Conservation (phyloP, 2,113 vertebrate species). For the Gasterosteus aculeatus region DNA sequence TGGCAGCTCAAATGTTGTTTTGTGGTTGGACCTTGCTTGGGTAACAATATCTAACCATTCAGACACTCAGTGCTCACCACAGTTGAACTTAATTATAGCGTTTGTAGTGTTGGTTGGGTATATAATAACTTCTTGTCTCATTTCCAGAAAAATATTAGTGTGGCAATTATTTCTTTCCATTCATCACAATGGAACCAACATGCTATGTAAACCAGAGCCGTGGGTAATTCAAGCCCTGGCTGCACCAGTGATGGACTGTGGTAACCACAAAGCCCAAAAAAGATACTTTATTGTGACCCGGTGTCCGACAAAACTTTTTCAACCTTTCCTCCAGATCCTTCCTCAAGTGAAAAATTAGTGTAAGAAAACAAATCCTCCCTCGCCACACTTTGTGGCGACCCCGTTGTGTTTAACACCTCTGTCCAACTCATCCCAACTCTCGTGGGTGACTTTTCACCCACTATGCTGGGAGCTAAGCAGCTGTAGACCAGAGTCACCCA, state of each 20-base stretch:
- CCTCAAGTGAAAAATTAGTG: slow-evolving; percentile 53
- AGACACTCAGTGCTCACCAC: slow-evolving; percentile 39
- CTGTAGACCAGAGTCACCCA: slow-evolving; percentile 49
- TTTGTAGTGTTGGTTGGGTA: slow-evolving; percentile 46
- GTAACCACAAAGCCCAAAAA: slow-evolving; percentile 42
- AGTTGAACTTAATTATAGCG: slow-evolving; percentile 51
- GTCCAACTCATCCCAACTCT: slow-evolving; percentile 43
- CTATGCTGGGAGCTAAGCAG: slow-evolving; percentile 17
- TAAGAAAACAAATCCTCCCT: slow-evolving; percentile 65
- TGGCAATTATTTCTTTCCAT: slow-evolving; percentile 51
- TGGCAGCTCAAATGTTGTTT: slow-evolving; percentile 25
- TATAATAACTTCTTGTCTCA: slow-evolving; percentile 29
- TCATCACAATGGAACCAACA: slow-evolving; percentile 45
- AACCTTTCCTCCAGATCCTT: slow-evolving; percentile 60
- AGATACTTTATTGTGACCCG: slow-evolving; percentile 51
- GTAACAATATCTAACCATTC: slow-evolving; percentile 48
- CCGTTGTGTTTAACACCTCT: slow-evolving; percentile 50
- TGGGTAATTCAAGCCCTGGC: slow-evolving; percentile 26
- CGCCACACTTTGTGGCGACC: slow-evolving; percentile 25
- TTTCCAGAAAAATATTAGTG: slow-evolving; percentile 48
- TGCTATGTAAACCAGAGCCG: slow-evolving; percentile 41
- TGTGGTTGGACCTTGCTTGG: slow-evolving; percentile 30
- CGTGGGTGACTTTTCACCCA: slow-evolving; percentile 47
- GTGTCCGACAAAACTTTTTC: slow-evolving; percentile 39
- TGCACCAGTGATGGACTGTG: slow-evolving; percentile 50